Conservation (phyloP, 2,888 invertebrate species). For the Syrista parreyssii region DNA sequence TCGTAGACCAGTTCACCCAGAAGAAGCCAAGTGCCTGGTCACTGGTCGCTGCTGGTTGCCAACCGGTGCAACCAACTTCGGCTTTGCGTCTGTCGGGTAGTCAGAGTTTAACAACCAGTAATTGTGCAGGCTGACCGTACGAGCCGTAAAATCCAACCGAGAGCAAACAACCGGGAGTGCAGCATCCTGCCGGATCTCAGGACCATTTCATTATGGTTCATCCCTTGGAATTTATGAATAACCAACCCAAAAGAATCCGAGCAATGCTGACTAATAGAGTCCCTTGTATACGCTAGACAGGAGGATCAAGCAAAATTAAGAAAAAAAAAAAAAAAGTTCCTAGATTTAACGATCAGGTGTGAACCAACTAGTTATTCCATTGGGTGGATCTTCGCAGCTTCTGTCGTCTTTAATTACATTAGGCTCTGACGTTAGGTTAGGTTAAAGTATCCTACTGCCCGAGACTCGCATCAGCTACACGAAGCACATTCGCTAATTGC, state of each 20-base stretch:
- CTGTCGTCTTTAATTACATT: too few relatives aligned
- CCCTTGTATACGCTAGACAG: too few relatives aligned
- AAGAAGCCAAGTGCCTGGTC: neutral
- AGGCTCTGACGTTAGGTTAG: too few relatives aligned
- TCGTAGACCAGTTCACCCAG: neutral
- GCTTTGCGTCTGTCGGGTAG: slow-evolving; percentile 36
- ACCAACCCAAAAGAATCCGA: too few relatives aligned
- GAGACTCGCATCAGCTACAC: neutral
- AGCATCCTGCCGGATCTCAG: slow-evolving; percentile 27
- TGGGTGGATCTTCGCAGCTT: too few relatives aligned
- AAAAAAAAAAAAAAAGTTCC: too few relatives aligned
- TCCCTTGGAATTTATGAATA: too few relatives aligned
- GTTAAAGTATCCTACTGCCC: too few relatives aligned
- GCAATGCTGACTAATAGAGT: too few relatives aligned
- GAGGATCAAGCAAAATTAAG: too few relatives aligned
- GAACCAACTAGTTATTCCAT: too few relatives aligned
- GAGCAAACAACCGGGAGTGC: slow-evolving; percentile 53
- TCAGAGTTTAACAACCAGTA: slow-evolving; percentile 58
- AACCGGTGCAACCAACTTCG: slow-evolving; percentile 34
- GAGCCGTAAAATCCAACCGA: slow-evolving; percentile 57
- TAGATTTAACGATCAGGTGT: too few relatives aligned
- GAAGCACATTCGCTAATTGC: slow-evolving; percentile 6
- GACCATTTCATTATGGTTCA: slow-evolving; percentile 9
- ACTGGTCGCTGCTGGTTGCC: neutral
- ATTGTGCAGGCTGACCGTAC: slow-evolving; percentile 55